A percentile compares a stretch with the other conserved stretches of the same genome.
These are phyloP conservation scores for Pheosia tremula DNA, from an alignment of 2,888 invertebrate species.

Conservation along the genomic window DNA sequence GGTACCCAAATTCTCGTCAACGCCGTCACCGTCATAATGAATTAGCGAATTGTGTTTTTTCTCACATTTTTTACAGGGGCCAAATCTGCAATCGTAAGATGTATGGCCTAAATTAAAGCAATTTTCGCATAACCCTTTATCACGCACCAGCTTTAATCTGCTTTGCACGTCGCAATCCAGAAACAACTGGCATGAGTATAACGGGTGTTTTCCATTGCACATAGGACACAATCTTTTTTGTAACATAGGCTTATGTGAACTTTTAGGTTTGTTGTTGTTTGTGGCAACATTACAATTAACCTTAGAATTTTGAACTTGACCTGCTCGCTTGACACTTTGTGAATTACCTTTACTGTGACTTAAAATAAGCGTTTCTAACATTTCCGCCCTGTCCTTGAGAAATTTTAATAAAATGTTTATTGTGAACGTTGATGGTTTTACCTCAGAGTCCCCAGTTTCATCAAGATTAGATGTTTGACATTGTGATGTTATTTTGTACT, in stretches of 20 bases:
- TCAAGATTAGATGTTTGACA: background rate
- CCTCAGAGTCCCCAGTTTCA: no score
- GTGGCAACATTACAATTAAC: background rate
- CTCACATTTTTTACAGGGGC: slow-evolving; percentile 14
- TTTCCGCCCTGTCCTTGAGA: background rate
- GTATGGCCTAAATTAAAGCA: slow-evolving; percentile 12
- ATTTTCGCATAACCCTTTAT: slow-evolving; percentile 16
- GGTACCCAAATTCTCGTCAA: no score
- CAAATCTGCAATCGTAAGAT: slow-evolving; percentile 5
- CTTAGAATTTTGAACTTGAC: background rate
- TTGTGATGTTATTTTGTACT: background rate
- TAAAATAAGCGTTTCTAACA: background rate
- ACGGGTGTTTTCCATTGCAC: slow-evolving; percentile 5
- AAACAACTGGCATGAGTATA: slow-evolving; percentile 9
- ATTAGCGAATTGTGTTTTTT: slow-evolving; percentile 15
- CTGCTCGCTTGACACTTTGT: no score
- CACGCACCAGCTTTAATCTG: background rate
- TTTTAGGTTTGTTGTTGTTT: no score
- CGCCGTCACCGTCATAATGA: no score
- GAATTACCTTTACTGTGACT: no score
- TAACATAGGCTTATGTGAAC: no score
- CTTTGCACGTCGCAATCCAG: background rate
- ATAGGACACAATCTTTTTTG: slow-evolving; percentile 1
- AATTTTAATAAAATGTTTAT: background rate
- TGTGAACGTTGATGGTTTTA: background rate